Percentiles rank a stretch among this genome's conserved stretches.
Conservation (phyloP, 1,140 invertebrate genomes). For the Bombus pascuorum region DNA sequence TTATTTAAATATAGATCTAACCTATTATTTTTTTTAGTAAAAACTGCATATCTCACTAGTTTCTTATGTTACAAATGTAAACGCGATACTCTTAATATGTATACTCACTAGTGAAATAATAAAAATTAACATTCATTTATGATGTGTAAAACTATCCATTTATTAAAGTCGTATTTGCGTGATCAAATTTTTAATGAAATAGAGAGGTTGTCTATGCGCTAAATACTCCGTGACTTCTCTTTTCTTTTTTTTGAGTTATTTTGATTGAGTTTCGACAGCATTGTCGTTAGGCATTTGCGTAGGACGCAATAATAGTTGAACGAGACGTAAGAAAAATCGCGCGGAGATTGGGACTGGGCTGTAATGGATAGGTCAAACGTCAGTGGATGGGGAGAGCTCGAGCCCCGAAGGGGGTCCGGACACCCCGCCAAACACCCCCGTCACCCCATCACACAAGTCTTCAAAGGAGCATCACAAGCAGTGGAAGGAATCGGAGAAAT, state of each 20-base stretch:
- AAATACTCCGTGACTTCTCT: constrained; percentile 71
- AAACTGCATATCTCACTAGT: background rate
- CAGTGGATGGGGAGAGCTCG: constrained; percentile 83
- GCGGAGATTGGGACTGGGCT: constrained; percentile 80
- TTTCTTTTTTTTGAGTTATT: constrained; percentile 69
- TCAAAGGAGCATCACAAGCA: constrained; percentile 74
- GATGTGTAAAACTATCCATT: constrained; percentile 4
- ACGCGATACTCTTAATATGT: background rate
- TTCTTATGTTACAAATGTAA: background rate
- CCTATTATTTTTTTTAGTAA: background rate
- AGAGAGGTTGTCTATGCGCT: constrained; percentile 39
- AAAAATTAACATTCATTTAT: background rate
- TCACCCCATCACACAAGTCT: constrained; percentile 80
- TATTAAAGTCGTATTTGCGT: background rate
- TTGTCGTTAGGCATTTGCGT: constrained; percentile 81
- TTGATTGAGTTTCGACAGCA: constrained; percentile 72
- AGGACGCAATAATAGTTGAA: constrained; percentile 79
- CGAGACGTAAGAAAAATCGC: constrained; percentile 73
- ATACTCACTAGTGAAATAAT: background rate
- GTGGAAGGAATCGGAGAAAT: constrained; percentile 71
- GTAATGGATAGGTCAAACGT: constrained; percentile 82
- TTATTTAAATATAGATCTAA: background rate
- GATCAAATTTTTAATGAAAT: background rate
- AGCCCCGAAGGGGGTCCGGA: constrained; percentile 83
- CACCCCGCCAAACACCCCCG: constrained; percentile 84